Base-by-base conservation (phyloP, 1,140 invertebrate species). In the Hylyphantes graminicola region DNA sequence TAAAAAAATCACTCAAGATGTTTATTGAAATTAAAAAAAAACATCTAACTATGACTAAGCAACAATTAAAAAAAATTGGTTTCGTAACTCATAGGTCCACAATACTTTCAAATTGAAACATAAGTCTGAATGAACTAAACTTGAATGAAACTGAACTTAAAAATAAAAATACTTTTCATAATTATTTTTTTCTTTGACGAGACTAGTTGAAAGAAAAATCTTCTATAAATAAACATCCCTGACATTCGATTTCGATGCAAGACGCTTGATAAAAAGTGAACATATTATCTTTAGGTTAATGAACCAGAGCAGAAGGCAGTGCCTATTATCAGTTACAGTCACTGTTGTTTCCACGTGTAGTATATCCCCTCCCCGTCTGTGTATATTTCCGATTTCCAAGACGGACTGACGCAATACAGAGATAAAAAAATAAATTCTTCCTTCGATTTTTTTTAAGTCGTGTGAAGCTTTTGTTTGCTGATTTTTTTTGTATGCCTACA, bases 211-310 rank as follows among this genome's bases (percentile, higher is more conserved):
- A 59, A 75, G 48, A 76, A 76, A 78, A 65, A 48, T 53, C 65
- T 15, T 21, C 68, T 81, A 81, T 73, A 73, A 81, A 70, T 80
- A 73, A 81, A 73, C 57, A 73, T 57, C 10, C 11, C 59, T 64
- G 79, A 61, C 57, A 53, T 72, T 83, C 57, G 59, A 83, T 65
- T 64, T 57, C 55, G 74, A 67, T 61, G 55, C 19, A 83, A 75
- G 78, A 73, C 63, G 68, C 19, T 54, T 35, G 70, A 83, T 80
- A 80, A 74, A 12, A 65, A 75, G 21, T 65, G 51, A 54, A 54
- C 70, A 59, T 50, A 53, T 35, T 81, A 81, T 81, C 79, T 81
- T 11, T 75, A 67, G 80, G 80, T 83, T 83, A 83, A 83, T 83
- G 80, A 83, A 83, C 80, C 80, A 83, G 70, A 64, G 67, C 79